A percentile compares a stretch with the other conserved stretches of the same genome.
Evolutionary conservation across 2,888 invertebrate species (phyloP).

Genomic region (Drosophila algonquin): DNA sequence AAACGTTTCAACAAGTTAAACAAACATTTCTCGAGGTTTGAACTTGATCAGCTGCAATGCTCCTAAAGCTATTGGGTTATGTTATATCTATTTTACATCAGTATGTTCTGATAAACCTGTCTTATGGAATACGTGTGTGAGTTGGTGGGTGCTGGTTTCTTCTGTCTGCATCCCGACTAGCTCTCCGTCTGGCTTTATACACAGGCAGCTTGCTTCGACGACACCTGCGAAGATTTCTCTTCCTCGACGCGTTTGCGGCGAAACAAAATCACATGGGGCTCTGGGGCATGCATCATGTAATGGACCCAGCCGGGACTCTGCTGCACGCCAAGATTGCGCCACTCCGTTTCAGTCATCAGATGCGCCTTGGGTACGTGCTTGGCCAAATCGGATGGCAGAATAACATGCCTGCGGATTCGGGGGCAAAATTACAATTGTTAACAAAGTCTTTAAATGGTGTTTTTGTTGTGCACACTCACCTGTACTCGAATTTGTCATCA

Average conservation of each 20-base stretch:
- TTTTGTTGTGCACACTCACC: constrained; percentile 85
- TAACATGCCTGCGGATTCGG: constrained; percentile 90
- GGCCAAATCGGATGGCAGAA: constrained; percentile 93
- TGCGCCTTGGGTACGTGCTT: constrained; percentile 94
- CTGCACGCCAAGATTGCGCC: constrained; percentile 96
- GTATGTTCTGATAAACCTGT: constrained; percentile 42
- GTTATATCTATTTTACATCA: constrained; percentile 65
- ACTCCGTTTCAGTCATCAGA: constrained; percentile 96
- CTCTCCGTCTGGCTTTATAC: background rate
- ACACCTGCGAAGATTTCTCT: constrained; percentile 30
- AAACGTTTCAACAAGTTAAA: constrained; percentile 9
- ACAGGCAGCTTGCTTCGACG: constrained; percentile 9
- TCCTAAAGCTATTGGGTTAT: constrained; percentile 38
- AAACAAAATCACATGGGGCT: constrained; percentile 94
- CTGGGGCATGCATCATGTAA: constrained; percentile 92
- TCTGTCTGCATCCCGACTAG: background rate
- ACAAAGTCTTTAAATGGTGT: rapidly evolving
- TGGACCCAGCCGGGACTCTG: constrained; percentile 93
- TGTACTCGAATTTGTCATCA: constrained; percentile 94
- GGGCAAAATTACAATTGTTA: background rate
- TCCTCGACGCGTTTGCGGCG: constrained; percentile 85
- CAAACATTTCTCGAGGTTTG: constrained; percentile 13
- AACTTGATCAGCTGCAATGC: constrained; percentile 27
- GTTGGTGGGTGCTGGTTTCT: constrained; percentile 31
- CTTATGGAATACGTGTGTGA: constrained; percentile 59